Evolutionary conservation across 1,140 invertebrate species (phyloP).

Genomic region (Pseudomyrmex concolor): DNA sequence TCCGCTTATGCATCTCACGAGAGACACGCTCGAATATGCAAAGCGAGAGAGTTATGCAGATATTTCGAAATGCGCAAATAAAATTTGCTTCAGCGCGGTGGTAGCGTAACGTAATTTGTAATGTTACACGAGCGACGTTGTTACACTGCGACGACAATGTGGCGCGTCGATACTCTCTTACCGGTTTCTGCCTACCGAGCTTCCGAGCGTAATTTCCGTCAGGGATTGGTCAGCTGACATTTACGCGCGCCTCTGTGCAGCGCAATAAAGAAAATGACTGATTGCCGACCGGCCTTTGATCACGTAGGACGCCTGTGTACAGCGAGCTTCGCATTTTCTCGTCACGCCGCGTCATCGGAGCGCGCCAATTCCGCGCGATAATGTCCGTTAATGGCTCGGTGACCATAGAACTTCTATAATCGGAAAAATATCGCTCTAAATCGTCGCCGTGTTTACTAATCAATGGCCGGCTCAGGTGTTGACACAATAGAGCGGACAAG

Average conservation of each 20-base stretch:
- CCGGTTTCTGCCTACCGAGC: background rate
- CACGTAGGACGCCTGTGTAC: constrained; percentile 33
- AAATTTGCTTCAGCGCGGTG: constrained; percentile 18
- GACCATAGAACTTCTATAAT: constrained; percentile 68
- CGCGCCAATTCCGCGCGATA: constrained; percentile 47
- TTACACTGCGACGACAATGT: background rate
- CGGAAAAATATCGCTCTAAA: constrained; percentile 46
- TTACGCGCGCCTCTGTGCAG: constrained; percentile 41
- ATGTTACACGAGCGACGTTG: constrained; percentile 12
- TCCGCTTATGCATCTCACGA: constrained; percentile 12
- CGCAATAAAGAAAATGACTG: constrained; percentile 61
- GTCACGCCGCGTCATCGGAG: constrained; percentile 7
- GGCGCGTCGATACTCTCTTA: constrained; percentile 37
- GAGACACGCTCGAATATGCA: constrained; percentile 5
- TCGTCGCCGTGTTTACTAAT: constrained; percentile 31
- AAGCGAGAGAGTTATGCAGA: constrained; percentile 29
- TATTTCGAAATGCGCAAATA: constrained; percentile 47
- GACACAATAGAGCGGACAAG: constrained; percentile 62
- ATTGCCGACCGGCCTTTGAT: constrained; percentile 53
- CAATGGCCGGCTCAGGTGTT: constrained; percentile 33
- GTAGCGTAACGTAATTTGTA: constrained; percentile 37
- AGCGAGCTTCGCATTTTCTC: too few species aligned
- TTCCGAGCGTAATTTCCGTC: constrained; percentile 48
- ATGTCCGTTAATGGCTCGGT: constrained; percentile 39
- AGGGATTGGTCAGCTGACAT: constrained; percentile 58